Base-by-base conservation (phyloP, 2,797 vertebrate genomes). In the Enteromius fasciolatus region DNA sequence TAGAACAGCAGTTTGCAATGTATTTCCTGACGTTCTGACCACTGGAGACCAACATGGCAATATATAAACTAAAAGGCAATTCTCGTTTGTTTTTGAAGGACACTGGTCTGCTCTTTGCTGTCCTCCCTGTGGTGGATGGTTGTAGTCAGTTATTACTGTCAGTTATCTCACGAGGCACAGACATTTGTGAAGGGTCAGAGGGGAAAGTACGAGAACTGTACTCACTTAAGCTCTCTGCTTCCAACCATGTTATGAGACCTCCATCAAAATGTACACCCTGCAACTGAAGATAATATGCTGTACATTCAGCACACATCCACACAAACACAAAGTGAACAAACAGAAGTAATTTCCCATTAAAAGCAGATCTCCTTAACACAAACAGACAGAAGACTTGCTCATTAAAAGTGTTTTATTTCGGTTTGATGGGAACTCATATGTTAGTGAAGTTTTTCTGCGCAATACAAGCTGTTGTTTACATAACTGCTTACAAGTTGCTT, bases 61-160 rank as follows among this genome's bases (percentile, higher is more conserved):
- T 72, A 48, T 72, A 79, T 85, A 86, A 80, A 80, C 87, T 93
- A 91, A 92, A 94, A 94, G 90, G 90, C 90, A 92, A 92, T 73
- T 87, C 88, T 90, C 92, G 90, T 92, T 91, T 89, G 85, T 84
- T 86, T 80, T 86, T 80, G 85, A 85, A 85, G 87, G 90, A 90
- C 87, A 85, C 87, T 66, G 85, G 81, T 76, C 84, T 83, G 36
- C 84, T 73, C 69, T 73, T 66, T 78, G 76, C 76, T 57, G 48
- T 64, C n/a, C 52, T 90, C 67, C 82, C 90, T 89, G 83, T 52
- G 83, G 57, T 36, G 52, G 20, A 69, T 20, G 64, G 57, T n/a
- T 57, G 63, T 67, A 61, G 57, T 81, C 57, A 1, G 57, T 64
- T 81, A 66, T 74, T 81, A 73, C 69, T 64, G 20, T 50, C 69